Percentiles rank a stretch among this genome's conserved stretches.
These are phyloP conservation scores for Anisognathus igniventris DNA, from an alignment of 2,797 vertebrate species.

Conservation along the genomic window DNA sequence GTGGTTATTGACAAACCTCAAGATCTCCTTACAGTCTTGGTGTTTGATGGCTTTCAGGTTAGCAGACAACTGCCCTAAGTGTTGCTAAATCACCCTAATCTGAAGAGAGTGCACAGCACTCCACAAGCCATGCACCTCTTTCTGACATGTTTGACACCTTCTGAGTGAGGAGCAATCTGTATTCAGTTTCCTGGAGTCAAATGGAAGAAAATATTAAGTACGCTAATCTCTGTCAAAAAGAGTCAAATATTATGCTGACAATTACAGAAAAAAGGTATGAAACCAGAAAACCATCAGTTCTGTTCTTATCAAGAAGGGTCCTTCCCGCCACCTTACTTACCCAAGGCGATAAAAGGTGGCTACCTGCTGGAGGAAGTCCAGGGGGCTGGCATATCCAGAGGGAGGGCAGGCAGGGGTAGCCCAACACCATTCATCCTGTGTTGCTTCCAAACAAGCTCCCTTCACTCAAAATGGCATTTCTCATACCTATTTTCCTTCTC, in stretches of 20 bases:
- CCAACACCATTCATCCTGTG: fast-evolving
- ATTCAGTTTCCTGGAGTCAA: neutral
- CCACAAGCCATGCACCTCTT: neutral
- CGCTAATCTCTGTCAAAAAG: neutral
- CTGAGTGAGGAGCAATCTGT: neutral
- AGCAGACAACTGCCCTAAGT: neutral
- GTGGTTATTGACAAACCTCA: neutral
- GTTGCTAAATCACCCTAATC: neutral
- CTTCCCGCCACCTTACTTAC: fast-evolving
- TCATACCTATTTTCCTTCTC: neutral
- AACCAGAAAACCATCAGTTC: neutral
- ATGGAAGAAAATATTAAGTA: neutral
- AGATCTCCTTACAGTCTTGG: neutral
- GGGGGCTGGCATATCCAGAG: neutral
- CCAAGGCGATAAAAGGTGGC: neutral
- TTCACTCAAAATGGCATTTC: neutral
- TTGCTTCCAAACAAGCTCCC: neutral
- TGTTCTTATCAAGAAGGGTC: neutral
- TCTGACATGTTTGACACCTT: neutral
- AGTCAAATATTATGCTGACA: neutral
- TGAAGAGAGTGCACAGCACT: neutral
- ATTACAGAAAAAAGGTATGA: neutral
- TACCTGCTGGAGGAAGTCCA: fast-evolving
- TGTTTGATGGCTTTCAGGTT: fast-evolving
- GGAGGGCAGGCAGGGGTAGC: neutral